phyloP scores from a whole-genome alignment of 2,888 invertebrate species.

The Onchidella celtica region DNA sequence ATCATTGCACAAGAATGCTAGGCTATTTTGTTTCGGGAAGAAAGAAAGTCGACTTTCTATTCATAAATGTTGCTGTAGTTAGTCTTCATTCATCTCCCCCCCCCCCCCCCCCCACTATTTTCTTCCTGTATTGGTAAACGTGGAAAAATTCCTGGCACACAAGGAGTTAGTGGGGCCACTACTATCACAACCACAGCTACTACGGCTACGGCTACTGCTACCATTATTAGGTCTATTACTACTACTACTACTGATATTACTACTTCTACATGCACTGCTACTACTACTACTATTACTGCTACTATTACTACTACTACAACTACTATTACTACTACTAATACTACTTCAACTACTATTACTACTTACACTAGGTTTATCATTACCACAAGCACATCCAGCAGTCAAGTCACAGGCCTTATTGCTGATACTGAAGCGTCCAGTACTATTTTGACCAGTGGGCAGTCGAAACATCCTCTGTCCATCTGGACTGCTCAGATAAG shows the following conservation, averaged over 20 bases:
- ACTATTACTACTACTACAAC: neutral
- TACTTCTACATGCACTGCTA: neutral
- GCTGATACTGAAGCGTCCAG: slow-evolving; percentile 59
- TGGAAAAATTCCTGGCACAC: too few species aligned
- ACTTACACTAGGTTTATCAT: slow-evolving; percentile 69
- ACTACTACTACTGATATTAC: neutral
- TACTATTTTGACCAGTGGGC: neutral
- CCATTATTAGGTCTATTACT: neutral
- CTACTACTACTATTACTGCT: neutral
- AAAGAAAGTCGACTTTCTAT: too few species aligned
- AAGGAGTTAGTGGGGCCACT: too few species aligned
- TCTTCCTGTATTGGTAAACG: too few species aligned
- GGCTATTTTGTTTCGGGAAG: too few species aligned
- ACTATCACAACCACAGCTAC: too few species aligned
- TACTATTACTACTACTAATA: neutral
- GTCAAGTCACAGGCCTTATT: slow-evolving; percentile 57
- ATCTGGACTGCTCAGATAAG: slow-evolving; percentile 57
- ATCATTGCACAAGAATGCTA: too few species aligned
- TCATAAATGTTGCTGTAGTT: too few species aligned
- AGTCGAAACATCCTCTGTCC: slow-evolving; percentile 61
- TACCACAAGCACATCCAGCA: slow-evolving; percentile 78
- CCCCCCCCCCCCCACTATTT: too few species aligned
- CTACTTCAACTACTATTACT: neutral
- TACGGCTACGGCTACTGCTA: neutral
- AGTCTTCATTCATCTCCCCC: too few species aligned